Percentiles rank a stretch among this genome's conserved stretches.
These are phyloP conservation scores for Athripsodes cinereus DNA, from an alignment of 2,888 invertebrate genomes.

Conservation along the genomic window DNA sequence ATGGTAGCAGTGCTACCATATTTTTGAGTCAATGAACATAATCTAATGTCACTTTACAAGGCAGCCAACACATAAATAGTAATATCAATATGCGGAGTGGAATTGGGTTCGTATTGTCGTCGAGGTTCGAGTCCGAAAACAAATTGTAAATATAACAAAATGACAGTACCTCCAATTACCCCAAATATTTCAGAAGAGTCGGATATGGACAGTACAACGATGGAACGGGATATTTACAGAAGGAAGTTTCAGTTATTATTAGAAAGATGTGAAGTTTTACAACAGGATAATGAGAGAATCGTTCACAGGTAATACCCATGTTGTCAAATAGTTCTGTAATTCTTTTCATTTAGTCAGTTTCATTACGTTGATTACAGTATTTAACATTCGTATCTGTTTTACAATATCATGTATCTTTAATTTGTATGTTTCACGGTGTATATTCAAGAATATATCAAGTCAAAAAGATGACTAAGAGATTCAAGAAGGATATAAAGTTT, in stretches of 20 bases:
- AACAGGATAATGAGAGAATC: conserved; percentile 71
- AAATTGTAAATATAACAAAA: conserved; percentile 50
- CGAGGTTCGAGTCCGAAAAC: conserved; percentile 20
- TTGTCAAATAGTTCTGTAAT: neutral
- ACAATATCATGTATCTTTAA: neutral
- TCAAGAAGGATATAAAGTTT: conserved; percentile 62
- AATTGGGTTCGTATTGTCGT: conserved; percentile 4
- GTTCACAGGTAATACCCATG: conserved; percentile 50
- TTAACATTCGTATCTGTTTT: neutral
- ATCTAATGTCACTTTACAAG: neutral
- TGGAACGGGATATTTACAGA: conserved; percentile 63
- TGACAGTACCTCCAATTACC: conserved; percentile 51
- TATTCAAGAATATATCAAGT: conserved; percentile 61
- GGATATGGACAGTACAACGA: conserved; percentile 30
- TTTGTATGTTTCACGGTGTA: no score
- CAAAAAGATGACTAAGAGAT: conserved; percentile 60
- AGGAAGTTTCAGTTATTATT: conserved; percentile 67
- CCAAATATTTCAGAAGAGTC: conserved; percentile 47
- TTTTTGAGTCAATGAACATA: conserved; percentile 11
- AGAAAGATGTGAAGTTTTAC: conserved; percentile 68
- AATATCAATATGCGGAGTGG: no score
- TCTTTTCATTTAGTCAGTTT: neutral
- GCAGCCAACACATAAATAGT: conserved; percentile 9
- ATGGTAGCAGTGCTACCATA: no score
- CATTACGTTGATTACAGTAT: neutral